A percentile compares a stretch with the other conserved stretches of the same genome.
Evolutionary conservation across 2,797 vertebrate species (phyloP).

Genomic region (Netta rufina): DNA sequence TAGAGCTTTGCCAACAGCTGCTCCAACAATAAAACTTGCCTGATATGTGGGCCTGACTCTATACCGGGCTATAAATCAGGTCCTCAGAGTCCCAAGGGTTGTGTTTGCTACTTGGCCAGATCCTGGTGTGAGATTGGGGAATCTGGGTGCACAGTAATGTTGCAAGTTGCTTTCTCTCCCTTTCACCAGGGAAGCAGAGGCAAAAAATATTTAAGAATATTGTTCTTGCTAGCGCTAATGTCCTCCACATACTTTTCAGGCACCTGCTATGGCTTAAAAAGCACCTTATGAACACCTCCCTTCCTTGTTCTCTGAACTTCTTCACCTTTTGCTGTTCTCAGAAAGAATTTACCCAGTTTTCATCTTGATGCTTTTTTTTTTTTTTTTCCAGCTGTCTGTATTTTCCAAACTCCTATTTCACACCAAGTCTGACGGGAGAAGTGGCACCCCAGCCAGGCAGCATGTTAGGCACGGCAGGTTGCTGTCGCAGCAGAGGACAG

Average conservation of each 20-base stretch:
- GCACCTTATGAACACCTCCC: neutral
- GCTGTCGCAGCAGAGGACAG: neutral
- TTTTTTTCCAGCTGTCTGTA: neutral
- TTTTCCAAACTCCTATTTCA: neutral
- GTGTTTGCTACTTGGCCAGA: neutral
- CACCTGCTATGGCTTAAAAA: neutral
- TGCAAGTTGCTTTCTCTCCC: neutral
- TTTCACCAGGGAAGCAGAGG: neutral
- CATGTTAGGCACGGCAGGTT: neutral
- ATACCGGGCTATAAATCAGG: neutral
- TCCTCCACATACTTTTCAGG: neutral
- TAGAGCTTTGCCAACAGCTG: neutral
- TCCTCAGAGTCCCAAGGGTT: neutral
- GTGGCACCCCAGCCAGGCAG: neutral
- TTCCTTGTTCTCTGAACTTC: neutral
- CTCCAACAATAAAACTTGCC: neutral
- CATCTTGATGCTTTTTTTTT: neutral
- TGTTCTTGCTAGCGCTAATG: neutral
- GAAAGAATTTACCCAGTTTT: neutral
- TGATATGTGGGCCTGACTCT: neutral
- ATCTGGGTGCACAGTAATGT: neutral
- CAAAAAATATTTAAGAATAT: neutral
- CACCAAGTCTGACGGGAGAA: neutral
- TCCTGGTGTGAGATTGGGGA: neutral
- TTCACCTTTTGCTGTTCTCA: neutral